These are phyloP conservation scores for Erebia palarica DNA, from an alignment of 2,888 invertebrate genomes.

Conservation along the genomic window DNA sequence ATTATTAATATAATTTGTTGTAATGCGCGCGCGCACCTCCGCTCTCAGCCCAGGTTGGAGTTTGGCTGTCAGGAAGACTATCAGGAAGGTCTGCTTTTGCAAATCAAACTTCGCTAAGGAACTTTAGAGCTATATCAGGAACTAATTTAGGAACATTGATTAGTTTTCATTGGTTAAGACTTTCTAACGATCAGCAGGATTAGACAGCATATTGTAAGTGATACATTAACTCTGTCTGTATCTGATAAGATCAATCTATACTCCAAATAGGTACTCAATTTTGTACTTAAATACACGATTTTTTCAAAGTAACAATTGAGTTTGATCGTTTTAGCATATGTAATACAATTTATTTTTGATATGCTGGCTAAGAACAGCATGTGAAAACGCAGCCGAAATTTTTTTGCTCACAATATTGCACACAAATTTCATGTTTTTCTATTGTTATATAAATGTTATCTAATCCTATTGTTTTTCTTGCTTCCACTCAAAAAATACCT, in stretches of 20 bases:
- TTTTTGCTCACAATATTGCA: background rate
- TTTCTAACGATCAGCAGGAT: background rate
- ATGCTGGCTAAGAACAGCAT: too few relatives aligned
- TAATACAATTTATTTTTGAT: too few relatives aligned
- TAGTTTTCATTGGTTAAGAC: background rate
- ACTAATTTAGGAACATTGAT: constrained; percentile 46
- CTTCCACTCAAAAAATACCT: constrained; percentile 1
- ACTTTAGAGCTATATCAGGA: constrained; percentile 40
- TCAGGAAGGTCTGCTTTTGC: constrained; percentile 56
- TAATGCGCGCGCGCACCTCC: constrained; percentile 65
- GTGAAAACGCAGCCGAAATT: too few relatives aligned
- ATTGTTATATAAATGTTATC: background rate
- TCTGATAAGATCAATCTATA: too few relatives aligned
- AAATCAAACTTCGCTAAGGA: constrained; percentile 35
- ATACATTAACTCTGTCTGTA: too few relatives aligned
- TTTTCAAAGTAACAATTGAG: too few relatives aligned
- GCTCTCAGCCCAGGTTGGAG: constrained; percentile 50
- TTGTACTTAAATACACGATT: too few relatives aligned
- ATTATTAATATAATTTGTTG: constrained; percentile 82
- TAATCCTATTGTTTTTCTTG: constrained; percentile 4
- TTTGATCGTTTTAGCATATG: too few relatives aligned
- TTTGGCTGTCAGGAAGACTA: constrained; percentile 75
- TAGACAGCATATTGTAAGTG: background rate
- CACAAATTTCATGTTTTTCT: background rate
- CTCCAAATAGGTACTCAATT: too few relatives aligned